Evolutionary conservation across 2,888 invertebrate species (phyloP).

Genomic region (Diadegma fenestrale): DNA sequence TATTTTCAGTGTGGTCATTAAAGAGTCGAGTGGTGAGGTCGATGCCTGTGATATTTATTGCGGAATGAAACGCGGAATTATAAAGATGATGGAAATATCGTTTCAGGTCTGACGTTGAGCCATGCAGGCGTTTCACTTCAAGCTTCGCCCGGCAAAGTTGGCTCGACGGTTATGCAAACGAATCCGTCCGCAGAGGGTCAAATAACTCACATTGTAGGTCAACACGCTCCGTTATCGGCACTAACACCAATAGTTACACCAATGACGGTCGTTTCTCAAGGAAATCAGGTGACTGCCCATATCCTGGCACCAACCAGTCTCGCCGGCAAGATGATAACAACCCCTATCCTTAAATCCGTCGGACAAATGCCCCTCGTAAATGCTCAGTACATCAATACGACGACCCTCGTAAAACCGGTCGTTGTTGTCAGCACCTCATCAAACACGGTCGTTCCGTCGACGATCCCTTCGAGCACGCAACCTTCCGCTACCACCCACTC

Average conservation of each 20-base stretch:
- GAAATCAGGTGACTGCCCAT: constrained; percentile 87
- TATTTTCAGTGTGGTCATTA: no score
- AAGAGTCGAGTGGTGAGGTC: background rate
- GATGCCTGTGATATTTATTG: background rate
- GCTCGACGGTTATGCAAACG: constrained; percentile 81
- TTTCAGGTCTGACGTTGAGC: constrained; percentile 83
- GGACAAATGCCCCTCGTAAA: constrained; percentile 88
- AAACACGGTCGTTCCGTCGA: constrained; percentile 77
- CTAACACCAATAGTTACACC: constrained; percentile 87
- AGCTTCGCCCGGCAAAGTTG: constrained; percentile 75
- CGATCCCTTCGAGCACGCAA: constrained; percentile 79
- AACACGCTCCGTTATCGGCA: constrained; percentile 84
- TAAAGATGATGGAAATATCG: background rate
- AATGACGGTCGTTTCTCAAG: constrained; percentile 88
- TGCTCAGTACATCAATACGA: constrained; percentile 89
- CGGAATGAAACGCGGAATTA: background rate
- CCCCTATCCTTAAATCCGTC: constrained; percentile 87
- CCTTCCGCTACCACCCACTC: constrained; percentile 77
- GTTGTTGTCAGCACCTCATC: constrained; percentile 88
- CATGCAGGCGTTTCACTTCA: constrained; percentile 85
- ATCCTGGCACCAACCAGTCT: constrained; percentile 88
- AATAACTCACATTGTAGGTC: constrained; percentile 84
- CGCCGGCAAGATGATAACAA: constrained; percentile 88
- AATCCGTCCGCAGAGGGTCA: constrained; percentile 82
- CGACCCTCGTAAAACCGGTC: constrained; percentile 89